These are phyloP conservation scores for Epinotia brunnichana DNA, from an alignment of 2,888 invertebrate genomes.

Conservation along the genomic window DNA sequence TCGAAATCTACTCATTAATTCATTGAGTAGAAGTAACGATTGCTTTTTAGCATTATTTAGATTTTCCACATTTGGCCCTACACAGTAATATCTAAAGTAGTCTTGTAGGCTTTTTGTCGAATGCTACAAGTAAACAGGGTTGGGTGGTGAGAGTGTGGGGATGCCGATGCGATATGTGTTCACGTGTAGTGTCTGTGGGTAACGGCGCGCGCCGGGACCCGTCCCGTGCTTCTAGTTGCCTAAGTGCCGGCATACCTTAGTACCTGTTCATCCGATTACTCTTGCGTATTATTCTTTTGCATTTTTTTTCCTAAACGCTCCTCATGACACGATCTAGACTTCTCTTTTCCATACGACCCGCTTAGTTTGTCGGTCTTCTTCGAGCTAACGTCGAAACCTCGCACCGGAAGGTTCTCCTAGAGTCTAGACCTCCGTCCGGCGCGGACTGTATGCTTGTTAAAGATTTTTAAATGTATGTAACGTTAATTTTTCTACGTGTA, in stretches of 20 bases:
- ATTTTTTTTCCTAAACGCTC: conserved; percentile 70
- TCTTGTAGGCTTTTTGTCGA: neutral
- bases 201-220: conserved; percentile 51
- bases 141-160: conserved; percentile 59
- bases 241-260: conserved; percentile 56
- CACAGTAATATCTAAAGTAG: neutral
- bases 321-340: conserved; percentile 62
- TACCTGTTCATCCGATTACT: conserved; percentile 39
- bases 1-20: neutral
- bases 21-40: neutral
- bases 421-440: conserved; percentile 50
- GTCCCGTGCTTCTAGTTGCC: conserved; percentile 83
- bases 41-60: neutral
- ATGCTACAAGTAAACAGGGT: conserved; percentile 42
- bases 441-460: conserved; percentile 53
- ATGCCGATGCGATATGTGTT: conserved; percentile 61
- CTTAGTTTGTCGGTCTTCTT: conserved; percentile 4
- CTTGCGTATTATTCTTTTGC: conserved; percentile 60
- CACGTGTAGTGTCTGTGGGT: conserved; percentile 70
- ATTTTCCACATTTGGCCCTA: neutral
- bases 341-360: conserved; percentile 22
- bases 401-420: conserved; percentile 31
- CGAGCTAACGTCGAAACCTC: conserved; percentile 13
- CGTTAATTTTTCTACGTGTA: conserved; percentile 84
- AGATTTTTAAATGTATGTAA: conserved; percentile 77